These are phyloP conservation scores for Choloepus didactylus DNA, from an alignment of 2,797 vertebrate species.

Conservation along the genomic window DNA sequence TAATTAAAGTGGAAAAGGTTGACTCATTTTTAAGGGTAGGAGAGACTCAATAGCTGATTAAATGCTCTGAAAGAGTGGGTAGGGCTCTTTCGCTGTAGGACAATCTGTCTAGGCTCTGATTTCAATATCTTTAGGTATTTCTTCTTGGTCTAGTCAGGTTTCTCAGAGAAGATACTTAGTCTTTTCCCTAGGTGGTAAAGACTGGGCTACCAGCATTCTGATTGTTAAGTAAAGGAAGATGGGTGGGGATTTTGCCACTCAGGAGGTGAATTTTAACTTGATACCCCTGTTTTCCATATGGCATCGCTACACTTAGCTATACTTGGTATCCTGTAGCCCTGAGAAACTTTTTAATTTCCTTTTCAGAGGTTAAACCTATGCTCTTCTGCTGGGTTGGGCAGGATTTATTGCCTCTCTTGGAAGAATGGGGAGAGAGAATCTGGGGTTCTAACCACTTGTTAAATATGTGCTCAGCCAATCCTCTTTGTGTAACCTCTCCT, in stretches of 20 bases:
- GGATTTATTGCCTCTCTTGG: background rate
- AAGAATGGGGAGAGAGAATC: background rate
- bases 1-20: too few relatives aligned
- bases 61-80: background rate
- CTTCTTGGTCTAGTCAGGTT: background rate
- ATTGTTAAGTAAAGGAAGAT: background rate
- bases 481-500: background rate
- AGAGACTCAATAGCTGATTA: background rate
- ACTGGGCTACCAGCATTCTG: background rate
- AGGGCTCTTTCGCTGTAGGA: background rate
- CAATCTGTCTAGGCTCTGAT: background rate
- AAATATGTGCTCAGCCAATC: background rate
- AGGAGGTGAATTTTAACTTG: background rate
- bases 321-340: background rate
- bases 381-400: background rate
- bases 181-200: background rate
- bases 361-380: too few relatives aligned
- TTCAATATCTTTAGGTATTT: background rate
- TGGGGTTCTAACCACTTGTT: background rate
- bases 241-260: background rate
- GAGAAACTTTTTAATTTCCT: background rate
- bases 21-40: constrained; percentile 8
- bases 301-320: background rate
- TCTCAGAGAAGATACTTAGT: background rate
- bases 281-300: background rate